Percentiles rank a stretch among this genome's conserved stretches.
phyloP scores from a whole-genome alignment of 2,888 invertebrate species.

The Hydroisotoma schaefferi region DNA sequence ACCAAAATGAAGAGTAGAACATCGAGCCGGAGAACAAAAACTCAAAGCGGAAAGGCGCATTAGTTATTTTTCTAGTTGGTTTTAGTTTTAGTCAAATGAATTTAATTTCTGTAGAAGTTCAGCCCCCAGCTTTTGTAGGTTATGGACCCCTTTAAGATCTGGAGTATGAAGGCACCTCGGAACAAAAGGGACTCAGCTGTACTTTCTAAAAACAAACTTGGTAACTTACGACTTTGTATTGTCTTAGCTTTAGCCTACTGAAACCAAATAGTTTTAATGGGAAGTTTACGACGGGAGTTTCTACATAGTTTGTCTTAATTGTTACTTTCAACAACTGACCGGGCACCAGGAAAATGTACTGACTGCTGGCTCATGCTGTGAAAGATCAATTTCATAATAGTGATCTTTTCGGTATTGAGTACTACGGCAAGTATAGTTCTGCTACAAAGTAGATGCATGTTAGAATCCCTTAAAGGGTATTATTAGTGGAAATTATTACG shows the following conservation, averaged over 20 bases:
- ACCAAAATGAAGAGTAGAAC: no score
- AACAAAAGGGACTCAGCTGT: no score
- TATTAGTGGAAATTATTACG: background rate
- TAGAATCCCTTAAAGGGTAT: background rate
- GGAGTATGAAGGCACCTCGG: no score
- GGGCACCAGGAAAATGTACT: background rate
- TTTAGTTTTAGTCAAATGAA: no score
- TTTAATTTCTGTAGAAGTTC: no score
- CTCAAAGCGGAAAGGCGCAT: no score
- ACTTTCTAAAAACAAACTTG: background rate
- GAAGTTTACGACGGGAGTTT: background rate
- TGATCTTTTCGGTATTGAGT: background rate
- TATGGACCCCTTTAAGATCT: no score
- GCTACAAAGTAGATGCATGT: background rate
- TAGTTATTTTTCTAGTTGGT: no score
- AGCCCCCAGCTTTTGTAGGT: no score
- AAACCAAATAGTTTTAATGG: no score
- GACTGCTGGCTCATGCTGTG: background rate
- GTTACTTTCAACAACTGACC: background rate
- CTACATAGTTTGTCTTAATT: background rate
- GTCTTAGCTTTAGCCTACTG: background rate
- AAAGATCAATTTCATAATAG: background rate
- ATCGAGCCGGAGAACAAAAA: no score
- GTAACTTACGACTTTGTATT: constrained; percentile 6
- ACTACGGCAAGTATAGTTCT: background rate